Evolutionary conservation across 1,140 invertebrate species (phyloP), one percentile per base, ranked within the genome.

Genomic region (Panonychus citri): DNA sequence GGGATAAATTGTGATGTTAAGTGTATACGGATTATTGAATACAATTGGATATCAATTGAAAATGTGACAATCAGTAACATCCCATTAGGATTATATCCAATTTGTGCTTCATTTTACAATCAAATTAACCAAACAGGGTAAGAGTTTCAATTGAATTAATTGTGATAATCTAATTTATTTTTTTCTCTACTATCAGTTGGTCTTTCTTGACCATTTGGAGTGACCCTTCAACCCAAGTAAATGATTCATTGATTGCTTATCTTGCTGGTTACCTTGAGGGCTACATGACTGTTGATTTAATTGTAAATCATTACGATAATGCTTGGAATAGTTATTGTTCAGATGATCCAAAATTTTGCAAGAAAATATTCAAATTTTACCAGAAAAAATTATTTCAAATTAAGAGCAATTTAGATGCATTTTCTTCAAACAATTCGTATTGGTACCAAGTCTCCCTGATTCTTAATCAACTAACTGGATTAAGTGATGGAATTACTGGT

Each of bases 201-300:
- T 81, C 81, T 1, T 74, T 76, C 60, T 68, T 86, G n/a, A 82
- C 85, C 73, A 76, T 85, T 54, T 78, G 83, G 69, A 82, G 30
- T 34, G 30, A 34, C 82, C 7, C 76, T 81, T 58, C 66, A 71
- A 43, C 72, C 73, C 1, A 52, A 15, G 83, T 79, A 67, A 54
- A 61, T 3, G 66, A 72, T 66, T 74, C 76, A 59, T 74, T 82
- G 7, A 86, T 91, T 71, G 83, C 84, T 0, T 86, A 81, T 66
- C 81, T 81, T 1, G 85, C 85, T 21, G 88, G 88, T 10, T 73
- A 86, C 15, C 71, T 84, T 1, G 87, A 91, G 70, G 86, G 86
- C 0, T 78, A 78, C 30, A 65, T 85, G 1, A 85, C 83, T 5
- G 81, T 80, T 76, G 78, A 81, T 60, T 71, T 85, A 28, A 87